phyloP scores from a whole-genome alignment of 2,113 vertebrate genomes.

The Ibidorhyncha struthersii region DNA sequence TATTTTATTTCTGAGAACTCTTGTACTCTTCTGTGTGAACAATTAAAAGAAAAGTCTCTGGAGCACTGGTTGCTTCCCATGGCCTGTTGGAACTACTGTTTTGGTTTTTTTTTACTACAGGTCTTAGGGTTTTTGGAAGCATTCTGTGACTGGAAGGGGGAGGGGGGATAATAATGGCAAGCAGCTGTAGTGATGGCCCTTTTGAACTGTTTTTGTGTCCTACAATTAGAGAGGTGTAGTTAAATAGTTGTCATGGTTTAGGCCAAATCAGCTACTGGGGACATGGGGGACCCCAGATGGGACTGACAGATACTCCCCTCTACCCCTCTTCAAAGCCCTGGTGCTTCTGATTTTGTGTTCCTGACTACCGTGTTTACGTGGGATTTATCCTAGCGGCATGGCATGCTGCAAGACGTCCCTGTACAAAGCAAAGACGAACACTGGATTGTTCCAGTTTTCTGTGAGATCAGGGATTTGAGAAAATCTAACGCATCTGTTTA shows the following conservation, averaged over 20 bases:
- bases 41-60: background rate
- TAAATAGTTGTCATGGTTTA: background rate
- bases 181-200: background rate
- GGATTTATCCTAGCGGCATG: background rate
- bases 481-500: background rate
- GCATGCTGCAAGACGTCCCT: background rate
- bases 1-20: background rate
- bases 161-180: background rate
- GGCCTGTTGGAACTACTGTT: background rate
- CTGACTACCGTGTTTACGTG: rapidly evolving
- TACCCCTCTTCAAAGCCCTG: background rate
- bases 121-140: background rate
- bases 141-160: background rate
- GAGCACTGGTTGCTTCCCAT: background rate
- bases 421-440: background rate
- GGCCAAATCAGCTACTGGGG: too few species aligned
- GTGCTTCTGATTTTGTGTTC: background rate
- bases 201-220: background rate
- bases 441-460: background rate
- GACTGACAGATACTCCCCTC: too few species aligned
- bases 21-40: background rate
- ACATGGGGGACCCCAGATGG: too few species aligned
- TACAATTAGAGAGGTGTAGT: rapidly evolving
- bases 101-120: background rate
- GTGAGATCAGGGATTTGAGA: background rate